phyloP scores from a whole-genome alignment of 2,797 vertebrate genomes.

The Gambusia yucatana region DNA sequence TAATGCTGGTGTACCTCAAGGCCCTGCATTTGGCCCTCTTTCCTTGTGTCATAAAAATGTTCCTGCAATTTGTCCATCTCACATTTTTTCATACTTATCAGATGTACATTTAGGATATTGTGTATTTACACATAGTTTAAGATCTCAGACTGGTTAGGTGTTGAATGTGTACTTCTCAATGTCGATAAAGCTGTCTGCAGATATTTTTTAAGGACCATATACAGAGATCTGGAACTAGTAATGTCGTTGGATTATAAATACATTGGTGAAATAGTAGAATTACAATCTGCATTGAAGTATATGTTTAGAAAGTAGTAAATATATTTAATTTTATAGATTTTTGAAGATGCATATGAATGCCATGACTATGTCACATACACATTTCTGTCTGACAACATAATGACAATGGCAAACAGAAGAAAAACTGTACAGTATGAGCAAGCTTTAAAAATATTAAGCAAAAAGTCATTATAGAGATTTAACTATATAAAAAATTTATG shows the following conservation, averaged over 20 bases:
- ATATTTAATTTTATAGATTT: background rate
- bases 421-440: background rate
- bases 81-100: background rate
- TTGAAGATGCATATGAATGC: background rate
- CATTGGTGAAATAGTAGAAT: no score
- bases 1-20: background rate
- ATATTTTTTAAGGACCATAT: background rate
- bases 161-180: background rate
- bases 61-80: background rate
- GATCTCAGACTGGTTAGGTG: background rate
- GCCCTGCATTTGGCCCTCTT: background rate
- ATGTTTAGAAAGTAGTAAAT: background rate
- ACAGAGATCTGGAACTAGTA: background rate
- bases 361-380: background rate
- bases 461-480: background rate
- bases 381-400: background rate
- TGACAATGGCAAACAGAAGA: background rate
- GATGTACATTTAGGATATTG: background rate
- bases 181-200: background rate
- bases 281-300: background rate
- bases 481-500: background rate
- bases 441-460: background rate
- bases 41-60: background rate
- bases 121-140: background rate
- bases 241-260: background rate